A percentile compares a stretch with the other conserved stretches of the same genome.
These are phyloP conservation scores for Neomorphus geoffroyi DNA, from an alignment of 2,797 vertebrate species.

Conservation along the genomic window DNA sequence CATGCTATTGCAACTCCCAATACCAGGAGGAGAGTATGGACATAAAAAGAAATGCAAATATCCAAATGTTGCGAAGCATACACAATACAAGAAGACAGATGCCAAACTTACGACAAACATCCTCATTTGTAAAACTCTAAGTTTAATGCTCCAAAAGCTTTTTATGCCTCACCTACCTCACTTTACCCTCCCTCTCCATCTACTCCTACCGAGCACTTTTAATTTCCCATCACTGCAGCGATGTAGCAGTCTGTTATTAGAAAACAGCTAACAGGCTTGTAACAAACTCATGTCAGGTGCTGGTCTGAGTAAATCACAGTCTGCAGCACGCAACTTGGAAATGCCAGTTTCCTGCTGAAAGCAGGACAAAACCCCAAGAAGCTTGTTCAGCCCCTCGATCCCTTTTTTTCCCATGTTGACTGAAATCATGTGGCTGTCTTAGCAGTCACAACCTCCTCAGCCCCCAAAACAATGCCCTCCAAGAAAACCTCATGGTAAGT, in stretches of 20 bases:
- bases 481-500: background rate
- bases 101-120: background rate
- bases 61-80: background rate
- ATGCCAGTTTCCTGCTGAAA: background rate
- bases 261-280: conserved; percentile 17
- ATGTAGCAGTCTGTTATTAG: conserved; percentile 11
- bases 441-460: background rate
- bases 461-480: background rate
- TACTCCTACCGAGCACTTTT: background rate
- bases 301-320: background rate
- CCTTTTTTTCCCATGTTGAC: background rate
- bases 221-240: conserved; percentile 22
- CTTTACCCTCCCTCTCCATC: conserved; percentile 8
- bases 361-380: background rate
- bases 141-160: conserved; percentile 10
- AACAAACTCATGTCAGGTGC: background rate
- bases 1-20: background rate
- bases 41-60: background rate
- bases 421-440: background rate
- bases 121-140: background rate
- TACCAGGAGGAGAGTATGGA: background rate
- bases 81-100: background rate
- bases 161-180: background rate
- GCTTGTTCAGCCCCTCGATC: background rate
- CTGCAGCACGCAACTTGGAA: background rate